Evolutionary conservation across 2,888 invertebrate genomes (phyloP).

Genomic region (Bhutanitis thaidina): DNA sequence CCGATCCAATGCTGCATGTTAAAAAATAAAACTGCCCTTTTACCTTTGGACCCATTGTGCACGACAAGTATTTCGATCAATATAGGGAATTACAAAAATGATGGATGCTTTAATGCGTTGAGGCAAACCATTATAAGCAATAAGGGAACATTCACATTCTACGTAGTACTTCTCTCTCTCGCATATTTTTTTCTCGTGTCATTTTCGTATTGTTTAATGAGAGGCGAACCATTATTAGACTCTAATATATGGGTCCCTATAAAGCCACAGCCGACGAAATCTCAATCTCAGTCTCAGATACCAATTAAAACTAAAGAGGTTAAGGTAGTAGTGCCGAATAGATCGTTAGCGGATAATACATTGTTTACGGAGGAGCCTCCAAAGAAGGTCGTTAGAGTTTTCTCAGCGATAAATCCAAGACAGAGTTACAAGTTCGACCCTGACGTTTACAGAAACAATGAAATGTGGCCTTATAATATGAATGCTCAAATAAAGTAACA

Average conservation of each 20-base stretch:
- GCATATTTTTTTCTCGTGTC: slow-evolving; percentile 43
- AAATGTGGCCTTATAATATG: slow-evolving; percentile 27
- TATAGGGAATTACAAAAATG: slow-evolving; percentile 35
- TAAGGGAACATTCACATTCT: slow-evolving; percentile 49
- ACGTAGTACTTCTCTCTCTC: slow-evolving; percentile 36
- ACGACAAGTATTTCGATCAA: slow-evolving; percentile 31
- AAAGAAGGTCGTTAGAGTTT: slow-evolving; percentile 55
- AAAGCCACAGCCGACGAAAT: slow-evolving; percentile 35
- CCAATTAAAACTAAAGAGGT: slow-evolving; percentile 28
- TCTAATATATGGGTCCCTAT: slow-evolving; percentile 24
- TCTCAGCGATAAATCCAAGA: slow-evolving; percentile 57
- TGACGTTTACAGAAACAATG: slow-evolving; percentile 30
- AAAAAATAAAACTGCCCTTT: slow-evolving; percentile 39
- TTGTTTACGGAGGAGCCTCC: slow-evolving; percentile 55
- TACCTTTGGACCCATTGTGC: slow-evolving; percentile 48
- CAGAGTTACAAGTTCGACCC: slow-evolving; percentile 53
- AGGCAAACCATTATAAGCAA: slow-evolving; percentile 42
- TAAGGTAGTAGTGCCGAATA: slow-evolving; percentile 28
- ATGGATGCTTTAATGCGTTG: slow-evolving; percentile 52
- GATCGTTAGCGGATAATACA: slow-evolving; percentile 47
- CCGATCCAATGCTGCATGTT: slow-evolving; percentile 61
- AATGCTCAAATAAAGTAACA: slow-evolving; percentile 25
- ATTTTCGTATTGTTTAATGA: slow-evolving; percentile 57
- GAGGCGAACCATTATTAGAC: slow-evolving; percentile 46
- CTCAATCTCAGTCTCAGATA: slow-evolving; percentile 32